Conservation (phyloP, 2,797 vertebrate genomes). For the Ctenosaura bakeri region DNA sequence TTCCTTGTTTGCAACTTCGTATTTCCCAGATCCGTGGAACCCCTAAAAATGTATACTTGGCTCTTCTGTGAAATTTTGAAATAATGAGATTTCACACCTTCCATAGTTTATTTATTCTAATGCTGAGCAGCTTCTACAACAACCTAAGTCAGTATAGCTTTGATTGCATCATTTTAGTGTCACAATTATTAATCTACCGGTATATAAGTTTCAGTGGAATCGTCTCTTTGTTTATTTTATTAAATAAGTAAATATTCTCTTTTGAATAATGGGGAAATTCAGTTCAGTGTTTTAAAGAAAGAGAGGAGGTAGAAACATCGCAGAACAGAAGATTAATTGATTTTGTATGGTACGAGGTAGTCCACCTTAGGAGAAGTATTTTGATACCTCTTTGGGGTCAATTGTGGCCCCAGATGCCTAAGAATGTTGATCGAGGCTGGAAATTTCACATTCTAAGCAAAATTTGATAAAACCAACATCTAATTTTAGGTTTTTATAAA, state of each 20-base stretch:
- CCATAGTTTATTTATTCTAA: background rate
- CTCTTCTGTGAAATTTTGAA: constrained; percentile 18
- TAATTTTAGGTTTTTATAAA: background rate
- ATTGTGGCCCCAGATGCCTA: background rate
- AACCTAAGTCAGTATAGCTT: background rate
- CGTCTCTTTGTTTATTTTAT: background rate
- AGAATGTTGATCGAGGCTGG: background rate
- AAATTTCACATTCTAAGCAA: background rate
- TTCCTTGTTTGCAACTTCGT: background rate
- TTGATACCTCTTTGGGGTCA: background rate
- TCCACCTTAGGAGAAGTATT: background rate
- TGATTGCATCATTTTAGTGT: background rate
- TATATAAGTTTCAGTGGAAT: background rate
- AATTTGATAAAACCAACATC: background rate
- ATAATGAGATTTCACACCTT: background rate
- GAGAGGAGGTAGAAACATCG: too few species aligned
- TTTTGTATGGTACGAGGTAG: background rate
- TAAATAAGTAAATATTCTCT: too few species aligned
- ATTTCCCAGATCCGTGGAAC: background rate
- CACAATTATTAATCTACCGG: background rate
- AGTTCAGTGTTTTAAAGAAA: background rate
- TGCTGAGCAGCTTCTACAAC: background rate
- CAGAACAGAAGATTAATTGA: background rate
- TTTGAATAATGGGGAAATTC: too few species aligned
- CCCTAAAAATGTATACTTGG: background rate